Base-by-base conservation (phyloP, 2,888 invertebrate species). In the Ophraella communa region DNA sequence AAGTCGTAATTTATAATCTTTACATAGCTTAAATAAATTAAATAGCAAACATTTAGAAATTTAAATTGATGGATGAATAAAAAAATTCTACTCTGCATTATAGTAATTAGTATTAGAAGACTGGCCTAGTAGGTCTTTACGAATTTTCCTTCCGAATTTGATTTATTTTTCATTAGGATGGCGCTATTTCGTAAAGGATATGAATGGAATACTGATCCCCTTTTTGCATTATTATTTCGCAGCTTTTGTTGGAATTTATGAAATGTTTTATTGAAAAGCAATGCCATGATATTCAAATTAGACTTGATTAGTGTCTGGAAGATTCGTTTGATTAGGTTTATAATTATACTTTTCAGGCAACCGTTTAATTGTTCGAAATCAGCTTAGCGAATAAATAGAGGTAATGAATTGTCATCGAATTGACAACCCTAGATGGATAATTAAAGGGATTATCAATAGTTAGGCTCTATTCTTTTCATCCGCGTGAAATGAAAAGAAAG, bases 121-220 rank as follows among this genome's bases (percentile, higher is more conserved):
- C 27, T 18, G 23, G 23, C 24, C 49, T 51, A 27, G 7, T 14
- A 63, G 62, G 62, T 65, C 65, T 60, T 58, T 30, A 11, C 30
- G 2, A 30, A n/a, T n/a, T n/a, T n/a, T n/a, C n/a, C n/a, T n/a
- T n/a, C 39, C 47, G 52, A 64, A 66, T 61, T 57, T 63, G 65
- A 67, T 67, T 65, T 67, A 62, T 62, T 65, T 65, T 60, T 64
- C 59, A 64, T 64, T 59, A 64, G 49, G 49, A 14, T 20, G 52
- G n/a, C 47, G 54, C 7, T 17, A 21, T 49, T 39, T 49, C 21
- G 23, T n/a, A 64, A 24, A 47, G 35, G 35, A 23, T 47, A 53
- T 54, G 51, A 58, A 49, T 59, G 39, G 53, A 64, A 39, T 53
- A 27, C 52, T 60, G 60, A 60, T 52, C 60, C 44, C 52, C 30